Conservation (phyloP, 35 echinoderm and acorn worm species). For the Amphiura filiformis region DNA sequence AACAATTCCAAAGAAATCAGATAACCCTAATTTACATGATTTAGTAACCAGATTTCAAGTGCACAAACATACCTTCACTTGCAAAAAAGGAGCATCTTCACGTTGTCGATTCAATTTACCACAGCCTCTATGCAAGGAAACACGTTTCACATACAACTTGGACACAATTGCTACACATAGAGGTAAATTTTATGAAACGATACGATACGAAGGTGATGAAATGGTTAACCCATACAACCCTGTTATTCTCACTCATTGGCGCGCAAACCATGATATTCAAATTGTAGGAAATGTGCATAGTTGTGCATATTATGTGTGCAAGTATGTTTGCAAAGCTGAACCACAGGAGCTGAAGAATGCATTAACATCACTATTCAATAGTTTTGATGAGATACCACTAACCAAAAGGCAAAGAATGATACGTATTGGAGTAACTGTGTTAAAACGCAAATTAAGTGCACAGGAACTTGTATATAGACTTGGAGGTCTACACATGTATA, state of each 20-base stretch:
- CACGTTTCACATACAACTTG: background rate
- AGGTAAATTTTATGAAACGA: background rate
- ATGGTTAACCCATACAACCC: background rate
- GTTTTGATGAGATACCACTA: background rate
- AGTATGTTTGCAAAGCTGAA: background rate
- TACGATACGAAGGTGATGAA: background rate
- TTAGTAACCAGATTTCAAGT: background rate
- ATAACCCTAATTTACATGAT: background rate
- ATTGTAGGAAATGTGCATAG: background rate
- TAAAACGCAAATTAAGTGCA: background rate
- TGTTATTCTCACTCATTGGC: background rate
- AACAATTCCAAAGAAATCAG: background rate
- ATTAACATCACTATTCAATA: background rate
- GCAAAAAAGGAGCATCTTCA: background rate
- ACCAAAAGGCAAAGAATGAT: background rate
- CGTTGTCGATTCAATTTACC: background rate
- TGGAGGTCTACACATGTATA: background rate
- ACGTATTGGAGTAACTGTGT: background rate
- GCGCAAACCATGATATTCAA: background rate
- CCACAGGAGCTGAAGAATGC: background rate
- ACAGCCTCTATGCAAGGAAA: background rate
- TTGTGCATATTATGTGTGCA: background rate
- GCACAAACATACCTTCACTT: background rate
- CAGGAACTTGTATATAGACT: background rate
- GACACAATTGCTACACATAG: background rate